Percentiles rank a stretch among this genome's conserved stretches.
These are phyloP conservation scores for Odontocerum albicorne DNA, from an alignment of 2,888 invertebrate species.

Conservation along the genomic window DNA sequence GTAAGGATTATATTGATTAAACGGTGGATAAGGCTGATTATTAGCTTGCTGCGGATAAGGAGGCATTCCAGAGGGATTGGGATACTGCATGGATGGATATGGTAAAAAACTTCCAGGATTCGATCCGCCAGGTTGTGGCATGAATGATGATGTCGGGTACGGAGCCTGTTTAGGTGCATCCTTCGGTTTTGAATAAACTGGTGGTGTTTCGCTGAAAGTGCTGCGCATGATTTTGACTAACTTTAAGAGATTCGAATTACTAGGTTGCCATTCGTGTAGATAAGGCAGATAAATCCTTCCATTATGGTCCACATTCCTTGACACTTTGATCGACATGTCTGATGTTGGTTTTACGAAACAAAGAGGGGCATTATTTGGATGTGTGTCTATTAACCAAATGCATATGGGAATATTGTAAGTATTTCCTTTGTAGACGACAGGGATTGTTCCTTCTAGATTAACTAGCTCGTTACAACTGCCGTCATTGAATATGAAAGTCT, in stretches of 20 bases:
- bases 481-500: slow-evolving; percentile 81
- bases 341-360: slow-evolving; percentile 92
- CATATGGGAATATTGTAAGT: slow-evolving; percentile 96
- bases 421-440: slow-evolving; percentile 85
- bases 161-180: slow-evolving; percentile 59
- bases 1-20: slow-evolving; percentile 39
- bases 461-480: slow-evolving; percentile 79
- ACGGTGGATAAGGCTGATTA: slow-evolving; percentile 31
- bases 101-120: slow-evolving; percentile 45
- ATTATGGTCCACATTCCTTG: slow-evolving; percentile 90
- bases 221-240: slow-evolving; percentile 89
- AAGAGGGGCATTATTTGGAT: slow-evolving; percentile 95
- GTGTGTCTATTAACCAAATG: slow-evolving; percentile 96
- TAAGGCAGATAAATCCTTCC: slow-evolving; percentile 97
- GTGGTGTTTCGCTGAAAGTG: slow-evolving; percentile 94
- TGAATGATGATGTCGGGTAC: slow-evolving; percentile 56
- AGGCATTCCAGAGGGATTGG: slow-evolving; percentile 35
- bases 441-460: slow-evolving; percentile 89
- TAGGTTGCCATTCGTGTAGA: slow-evolving; percentile 88
- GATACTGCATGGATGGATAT: slow-evolving; percentile 46
- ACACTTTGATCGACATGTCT: slow-evolving; percentile 94
- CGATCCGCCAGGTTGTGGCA: slow-evolving; percentile 52
- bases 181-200: slow-evolving; percentile 80
- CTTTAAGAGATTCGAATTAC: slow-evolving; percentile 81
- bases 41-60: slow-evolving; percentile 33